Evolutionary conservation across 2,888 invertebrate species (phyloP), one percentile per base, ranked within the genome.

Genomic region (Hypomecis punctinalis): DNA sequence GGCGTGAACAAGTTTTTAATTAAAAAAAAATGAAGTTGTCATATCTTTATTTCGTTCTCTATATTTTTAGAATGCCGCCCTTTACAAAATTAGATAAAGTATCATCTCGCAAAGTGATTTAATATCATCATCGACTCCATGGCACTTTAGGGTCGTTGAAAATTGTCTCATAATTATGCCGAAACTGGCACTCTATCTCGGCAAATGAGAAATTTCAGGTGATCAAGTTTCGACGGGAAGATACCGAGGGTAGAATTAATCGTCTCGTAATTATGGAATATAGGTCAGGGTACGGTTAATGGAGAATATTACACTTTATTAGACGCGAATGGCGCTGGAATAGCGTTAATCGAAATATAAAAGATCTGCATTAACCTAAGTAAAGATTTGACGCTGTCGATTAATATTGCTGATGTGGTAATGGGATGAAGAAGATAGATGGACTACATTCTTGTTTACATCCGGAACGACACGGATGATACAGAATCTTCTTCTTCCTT

Each of bases 161-260:
- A 68, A 63, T 65, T 58, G 40, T 68, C 48, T 51, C 67, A 51
- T 69, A 71, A 72, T 72, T 68, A 70, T 64, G 61, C 67, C 49
- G 65, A 71, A 71, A 68, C 63, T 62, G 68, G 69, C 71, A 74
- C 74, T 74, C 69, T 68, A 70, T 66, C 68, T 49, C 58, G 63
- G 67, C 57, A 64, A 72, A 73, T 66, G 71, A 71, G 73, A 69
- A 71, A 73, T 73, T 72, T 68, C 64, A 60, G 65, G 63, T 67
- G 67, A 73, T 74, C 68, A 65, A 62, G 67, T 67, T 60, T 42
- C 53, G 35, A 43, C 47, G 61, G 45, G 48, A 54, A 49, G 57
- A 66, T 53, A 61, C 56, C 52, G 37, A 49, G 43, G 49, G 66
- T 40, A 58, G 43, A 61, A 65, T 60, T 64, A 63, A 68, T 71